phyloP scores from a whole-genome alignment of 2,797 vertebrate species.

The Alosa sapidissima region DNA sequence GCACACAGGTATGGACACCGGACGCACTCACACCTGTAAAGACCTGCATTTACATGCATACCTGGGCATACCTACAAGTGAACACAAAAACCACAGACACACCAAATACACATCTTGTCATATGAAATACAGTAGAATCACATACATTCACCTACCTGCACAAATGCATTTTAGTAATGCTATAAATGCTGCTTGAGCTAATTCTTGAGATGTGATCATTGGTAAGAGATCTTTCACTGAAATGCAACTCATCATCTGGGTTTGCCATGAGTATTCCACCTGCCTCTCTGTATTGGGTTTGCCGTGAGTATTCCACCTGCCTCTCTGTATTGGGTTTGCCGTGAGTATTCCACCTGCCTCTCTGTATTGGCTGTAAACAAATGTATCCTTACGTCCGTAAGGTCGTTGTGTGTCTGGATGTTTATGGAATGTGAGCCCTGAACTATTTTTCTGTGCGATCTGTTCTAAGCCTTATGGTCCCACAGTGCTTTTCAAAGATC shows the following conservation, averaged over 20 bases:
- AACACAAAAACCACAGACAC: background rate
- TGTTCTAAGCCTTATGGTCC: background rate
- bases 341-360: no score
- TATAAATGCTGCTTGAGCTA: no score
- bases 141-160: background rate
- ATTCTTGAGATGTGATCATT: no score
- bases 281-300: no score
- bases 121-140: background rate
- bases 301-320: no score
- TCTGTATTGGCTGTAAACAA: no score
- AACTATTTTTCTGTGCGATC: background rate
- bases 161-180: no score
- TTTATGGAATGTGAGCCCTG: background rate
- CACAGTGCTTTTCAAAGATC: background rate
- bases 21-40: background rate
- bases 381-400: background rate
- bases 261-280: no score
- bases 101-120: background rate
- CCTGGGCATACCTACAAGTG: background rate
- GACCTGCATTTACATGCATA: background rate
- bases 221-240: no score
- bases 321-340: no score
- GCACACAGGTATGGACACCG: constrained; percentile 67
- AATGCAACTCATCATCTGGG: no score
- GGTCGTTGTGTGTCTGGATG: background rate